A percentile compares a stretch with the other conserved stretches of the same genome.
Evolutionary conservation across 2,797 vertebrate genomes (phyloP).

Genomic region (Sebastes elongatus): DNA sequence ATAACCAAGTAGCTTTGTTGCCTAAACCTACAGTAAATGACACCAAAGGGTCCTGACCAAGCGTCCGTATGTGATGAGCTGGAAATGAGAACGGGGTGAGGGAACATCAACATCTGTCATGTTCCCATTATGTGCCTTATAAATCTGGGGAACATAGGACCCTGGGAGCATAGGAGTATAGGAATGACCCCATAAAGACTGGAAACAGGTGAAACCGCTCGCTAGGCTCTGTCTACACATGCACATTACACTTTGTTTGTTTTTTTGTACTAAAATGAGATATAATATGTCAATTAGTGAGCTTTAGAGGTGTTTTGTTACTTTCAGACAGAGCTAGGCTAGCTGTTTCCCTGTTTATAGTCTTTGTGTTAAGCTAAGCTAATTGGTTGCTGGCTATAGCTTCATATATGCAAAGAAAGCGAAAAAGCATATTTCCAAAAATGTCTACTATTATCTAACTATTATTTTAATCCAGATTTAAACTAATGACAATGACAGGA

Average conservation of each 20-base stretch:
- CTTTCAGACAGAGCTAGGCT: not conserved
- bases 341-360: not conserved
- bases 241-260: not conserved
- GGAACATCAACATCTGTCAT: too few relatives aligned
- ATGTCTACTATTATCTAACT: not conserved
- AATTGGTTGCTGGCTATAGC: conserved; percentile 4
- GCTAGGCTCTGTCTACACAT: too few relatives aligned
- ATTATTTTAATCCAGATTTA: conserved; percentile 10
- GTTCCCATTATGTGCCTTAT: too few relatives aligned
- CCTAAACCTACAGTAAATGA: accelerated
- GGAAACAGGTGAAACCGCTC: not conserved
- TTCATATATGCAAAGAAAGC: not conserved
- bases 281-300: not conserved
- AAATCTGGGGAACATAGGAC: too few relatives aligned
- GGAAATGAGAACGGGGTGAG: too few relatives aligned
- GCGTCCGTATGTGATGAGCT: too few relatives aligned
- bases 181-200: not conserved
- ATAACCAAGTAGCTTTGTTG: too few relatives aligned
- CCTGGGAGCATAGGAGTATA: too few relatives aligned
- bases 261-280: not conserved
- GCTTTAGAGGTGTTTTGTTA: not conserved
- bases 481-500: conserved; percentile 24
- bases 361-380: not conserved
- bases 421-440: not conserved
- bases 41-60: too few relatives aligned